A percentile compares a stretch with the other conserved stretches of the same genome.
Conservation (phyloP, 2,797 vertebrate genomes). For the Catostomus latipinnis region DNA sequence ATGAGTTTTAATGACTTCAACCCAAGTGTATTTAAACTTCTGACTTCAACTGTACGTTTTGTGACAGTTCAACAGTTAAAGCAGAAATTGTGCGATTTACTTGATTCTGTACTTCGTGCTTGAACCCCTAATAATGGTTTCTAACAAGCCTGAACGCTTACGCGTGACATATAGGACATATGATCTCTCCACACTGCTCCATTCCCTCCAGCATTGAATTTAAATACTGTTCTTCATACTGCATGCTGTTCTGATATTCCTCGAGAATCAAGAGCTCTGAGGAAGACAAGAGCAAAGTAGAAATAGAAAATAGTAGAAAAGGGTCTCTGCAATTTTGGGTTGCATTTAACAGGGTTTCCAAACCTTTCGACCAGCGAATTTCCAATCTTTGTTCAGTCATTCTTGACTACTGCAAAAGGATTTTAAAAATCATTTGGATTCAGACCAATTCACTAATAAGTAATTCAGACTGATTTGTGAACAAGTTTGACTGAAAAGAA, state of each 20-base stretch:
- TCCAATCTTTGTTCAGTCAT: no score
- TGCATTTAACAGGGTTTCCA: not conserved
- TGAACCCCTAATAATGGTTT: no score
- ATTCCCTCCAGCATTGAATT: constrained; percentile 82
- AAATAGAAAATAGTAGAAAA: not conserved
- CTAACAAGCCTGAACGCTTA: constrained; percentile 69
- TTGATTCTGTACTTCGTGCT: no score
- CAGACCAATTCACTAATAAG: no score
- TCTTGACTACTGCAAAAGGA: no score
- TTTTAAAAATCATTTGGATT: no score
- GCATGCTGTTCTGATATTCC: constrained; percentile 85
- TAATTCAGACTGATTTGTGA: no score
- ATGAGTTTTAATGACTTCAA: no score
- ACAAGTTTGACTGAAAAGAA: no score
- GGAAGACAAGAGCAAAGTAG: not conserved
- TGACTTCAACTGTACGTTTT: no score
- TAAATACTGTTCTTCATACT: constrained; percentile 87
- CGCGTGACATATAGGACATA: constrained; percentile 90
- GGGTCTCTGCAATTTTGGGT: not conserved
- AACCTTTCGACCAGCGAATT: not conserved
- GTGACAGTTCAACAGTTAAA: not conserved
- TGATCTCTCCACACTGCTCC: constrained; percentile 75
- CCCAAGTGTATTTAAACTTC: no score
- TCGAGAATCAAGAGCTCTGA: constrained; percentile 84
- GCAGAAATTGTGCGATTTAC: no score